Base-by-base conservation (phyloP, 1,140 invertebrate species). In the Drosophila athabasca region DNA sequence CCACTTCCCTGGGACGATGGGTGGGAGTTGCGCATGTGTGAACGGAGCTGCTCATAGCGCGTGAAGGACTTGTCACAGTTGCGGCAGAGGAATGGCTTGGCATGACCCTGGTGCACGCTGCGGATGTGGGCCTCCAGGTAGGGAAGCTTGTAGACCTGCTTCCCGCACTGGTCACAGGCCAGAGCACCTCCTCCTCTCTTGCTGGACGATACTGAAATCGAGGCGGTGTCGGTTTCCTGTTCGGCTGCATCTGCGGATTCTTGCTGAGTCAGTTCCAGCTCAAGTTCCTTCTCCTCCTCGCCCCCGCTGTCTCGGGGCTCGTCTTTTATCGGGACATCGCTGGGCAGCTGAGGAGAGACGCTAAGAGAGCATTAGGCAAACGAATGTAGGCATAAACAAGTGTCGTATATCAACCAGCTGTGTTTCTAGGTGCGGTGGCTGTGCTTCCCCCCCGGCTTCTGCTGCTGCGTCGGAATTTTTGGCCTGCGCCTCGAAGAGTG, bases 121-220 rank as follows among this genome's bases (percentile, higher is more conserved):
- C 84, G 81, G 52, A 90, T 90, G 24, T 90, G 89, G 1, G 89
- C 89, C 62, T 90, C 89, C 44, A 90, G 48, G 29, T 90, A 90
- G 22, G 90, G 79, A 7, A 90, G 61, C 50, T 90, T 90, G 15
- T 90, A 90, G 0, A 87, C 89, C 51, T 90, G 79, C 43, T 90
- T 90, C 43, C 90, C 90, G 29, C 89, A 90, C 39, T 72, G 78
- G 24, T 88, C 48, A 41, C 89, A 90, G 3, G 84, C 73, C 17
- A 90, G 31, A 1, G 35, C 2, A 1, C 68, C 19, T 22, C 72
- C 43, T 2, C 67, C 62, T 24, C 59, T 72, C 22, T 52, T 76
- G 44, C 44, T 67, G 0, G 53, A 31, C 4, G 29, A 15, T 4
- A 39, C 35, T 39, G 35, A 39, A 13, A 39, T 39, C 0, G 35